A percentile compares a stretch with the other conserved stretches of the same genome.
Conservation (phyloP, 35 echinoderm and acorn worm species). For the Diadema setosum region DNA sequence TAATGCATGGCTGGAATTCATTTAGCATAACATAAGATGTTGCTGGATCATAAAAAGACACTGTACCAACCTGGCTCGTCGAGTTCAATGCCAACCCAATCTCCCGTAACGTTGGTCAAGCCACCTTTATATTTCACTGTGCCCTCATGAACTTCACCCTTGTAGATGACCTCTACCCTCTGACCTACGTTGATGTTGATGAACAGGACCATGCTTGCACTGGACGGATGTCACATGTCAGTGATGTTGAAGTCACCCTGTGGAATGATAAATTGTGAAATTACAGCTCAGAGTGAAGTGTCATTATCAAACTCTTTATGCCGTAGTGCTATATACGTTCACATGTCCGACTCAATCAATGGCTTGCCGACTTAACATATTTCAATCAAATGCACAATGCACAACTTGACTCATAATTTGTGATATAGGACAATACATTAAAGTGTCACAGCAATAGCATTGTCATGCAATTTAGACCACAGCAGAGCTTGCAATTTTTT, state of each 20-base stretch:
- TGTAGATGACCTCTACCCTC: conserved; percentile 85
- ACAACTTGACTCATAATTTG: background rate
- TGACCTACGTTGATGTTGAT: conserved; percentile 89
- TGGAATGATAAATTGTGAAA: background rate
- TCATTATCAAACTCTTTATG: background rate
- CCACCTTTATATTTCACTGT: conserved; percentile 91
- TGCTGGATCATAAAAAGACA: conserved; percentile 56
- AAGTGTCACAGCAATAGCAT: too few relatives aligned
- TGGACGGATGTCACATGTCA: background rate
- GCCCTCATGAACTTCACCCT: conserved; percentile 42
- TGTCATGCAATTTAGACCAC: too few relatives aligned
- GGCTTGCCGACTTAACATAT: background rate
- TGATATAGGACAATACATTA: too few relatives aligned
- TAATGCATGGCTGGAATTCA: too few relatives aligned
- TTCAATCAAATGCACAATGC: background rate
- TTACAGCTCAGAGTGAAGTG: background rate
- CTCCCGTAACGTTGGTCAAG: conserved; percentile 65
- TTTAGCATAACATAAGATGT: conserved; percentile 83
- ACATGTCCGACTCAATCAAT: background rate
- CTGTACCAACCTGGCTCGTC: conserved; percentile 66
- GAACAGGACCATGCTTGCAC: conserved; percentile 75
- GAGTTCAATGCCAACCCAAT: conserved; percentile 90
- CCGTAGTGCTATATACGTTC: background rate
- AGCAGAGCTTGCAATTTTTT: too few relatives aligned
- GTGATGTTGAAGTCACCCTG: background rate